Evolutionary conservation across 2,888 invertebrate genomes (phyloP).

Genomic region (Hoplodrina ambigua): DNA sequence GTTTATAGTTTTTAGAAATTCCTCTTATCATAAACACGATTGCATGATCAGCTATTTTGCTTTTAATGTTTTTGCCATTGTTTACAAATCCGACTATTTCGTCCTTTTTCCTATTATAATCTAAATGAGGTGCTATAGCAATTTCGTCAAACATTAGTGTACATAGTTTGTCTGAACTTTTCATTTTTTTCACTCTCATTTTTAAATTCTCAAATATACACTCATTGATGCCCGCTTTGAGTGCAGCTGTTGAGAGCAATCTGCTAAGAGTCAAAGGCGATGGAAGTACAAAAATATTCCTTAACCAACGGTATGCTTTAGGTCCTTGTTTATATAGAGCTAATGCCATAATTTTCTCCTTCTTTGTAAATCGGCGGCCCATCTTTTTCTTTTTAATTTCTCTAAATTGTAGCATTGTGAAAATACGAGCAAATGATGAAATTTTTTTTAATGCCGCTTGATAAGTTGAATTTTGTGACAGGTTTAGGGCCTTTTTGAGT

Average conservation of each 20-base stretch:
- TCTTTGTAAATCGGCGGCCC: neutral
- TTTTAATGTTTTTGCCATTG: neutral
- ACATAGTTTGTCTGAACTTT: neutral
- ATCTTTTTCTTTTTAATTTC: neutral
- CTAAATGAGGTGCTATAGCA: neutral
- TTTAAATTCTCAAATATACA: neutral
- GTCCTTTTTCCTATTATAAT: conserved; percentile 1
- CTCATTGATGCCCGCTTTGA: neutral
- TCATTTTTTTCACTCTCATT: neutral
- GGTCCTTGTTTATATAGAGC: neutral
- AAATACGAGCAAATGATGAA: neutral
- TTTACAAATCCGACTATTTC: conserved; percentile 7
- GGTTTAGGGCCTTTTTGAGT: neutral
- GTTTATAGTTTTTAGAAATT: conserved; percentile 3
- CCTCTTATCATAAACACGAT: conserved; percentile 1
- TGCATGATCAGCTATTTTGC: conserved; percentile 1
- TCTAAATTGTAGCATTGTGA: neutral
- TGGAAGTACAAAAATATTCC: neutral
- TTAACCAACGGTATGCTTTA: conserved; percentile 1
- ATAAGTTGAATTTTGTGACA: neutral
- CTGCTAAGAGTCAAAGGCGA: neutral
- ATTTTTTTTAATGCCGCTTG: neutral
- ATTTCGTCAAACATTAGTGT: conserved; percentile 2
- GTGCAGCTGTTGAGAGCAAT: conserved; percentile 7
- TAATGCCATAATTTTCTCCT: conserved; percentile 5